Base-by-base conservation (phyloP, 2,888 invertebrate species). In the Thysanoteuthis rhombus region DNA sequence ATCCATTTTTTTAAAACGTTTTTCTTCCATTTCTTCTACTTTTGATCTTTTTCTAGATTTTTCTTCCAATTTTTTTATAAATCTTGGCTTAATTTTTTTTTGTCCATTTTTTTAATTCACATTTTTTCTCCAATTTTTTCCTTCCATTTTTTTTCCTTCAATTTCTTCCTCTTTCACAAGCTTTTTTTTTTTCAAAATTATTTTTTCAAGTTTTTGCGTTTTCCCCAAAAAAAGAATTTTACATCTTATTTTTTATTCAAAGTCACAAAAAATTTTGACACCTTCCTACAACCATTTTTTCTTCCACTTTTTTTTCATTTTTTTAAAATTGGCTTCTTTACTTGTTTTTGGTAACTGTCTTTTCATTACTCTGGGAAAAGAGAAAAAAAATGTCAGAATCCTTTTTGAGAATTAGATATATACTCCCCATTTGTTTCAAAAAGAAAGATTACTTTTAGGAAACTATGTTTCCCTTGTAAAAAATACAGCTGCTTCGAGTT, bases 221-320 rank as follows among this genome's bases (percentile, higher is more conserved):
- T 75, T 12, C 75, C n/a, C n/a, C n/a, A 75, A 75, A 75, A 52
- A 22, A 52, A 52, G 5, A 5, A 25, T 25, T 25, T 52, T 3
- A 22, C 22, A 19, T 47, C 6, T 32, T 58, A n/a, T 75, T 75
- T 75, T 75, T n/a, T 12, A 75, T 75, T 75, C 32, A 8, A 12
- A n/a, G n/a, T 75, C 75, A 75, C n/a, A n/a, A 75, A 75, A 75
- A n/a, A n/a, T 52, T 75, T 75, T 75, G n/a, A n/a, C 75, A n/a
- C 75, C 32, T 75, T 75, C n/a, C 75, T n/a, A n/a, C 10, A 8
- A 75, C 32, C n/a, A n/a, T n/a, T 75, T 75, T 75, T 75, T 12
- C n/a, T 1, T n/a, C n/a, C 8, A n/a, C n/a, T n/a, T n/a, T 75
- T n/a, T 32, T 10, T n/a, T 52, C 16, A 22, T 16, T 12, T 42